A percentile compares a stretch with the other conserved stretches of the same genome.
Conservation (phyloP, 2,888 invertebrate species). For the Argyra leucocephala region DNA sequence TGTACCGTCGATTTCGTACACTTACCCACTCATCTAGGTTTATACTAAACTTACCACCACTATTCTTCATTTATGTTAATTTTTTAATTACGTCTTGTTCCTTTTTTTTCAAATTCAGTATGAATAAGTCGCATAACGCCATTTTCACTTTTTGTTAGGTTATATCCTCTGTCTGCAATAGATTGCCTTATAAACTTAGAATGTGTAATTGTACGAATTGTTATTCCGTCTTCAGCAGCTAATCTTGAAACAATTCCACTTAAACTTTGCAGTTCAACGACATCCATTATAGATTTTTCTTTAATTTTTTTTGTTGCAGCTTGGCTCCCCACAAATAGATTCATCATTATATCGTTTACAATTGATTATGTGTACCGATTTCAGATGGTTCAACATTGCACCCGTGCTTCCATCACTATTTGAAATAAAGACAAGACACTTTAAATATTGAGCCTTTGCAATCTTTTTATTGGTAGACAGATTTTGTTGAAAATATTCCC, state of each 20-base stretch:
- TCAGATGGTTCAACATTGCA: background rate
- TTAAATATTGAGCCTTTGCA: too few species aligned
- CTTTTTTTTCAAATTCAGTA: background rate
- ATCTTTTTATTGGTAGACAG: too few species aligned
- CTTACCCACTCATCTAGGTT: background rate
- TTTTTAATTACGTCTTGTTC: background rate
- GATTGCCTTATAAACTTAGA: background rate
- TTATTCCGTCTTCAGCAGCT: background rate
- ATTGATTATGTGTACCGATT: background rate
- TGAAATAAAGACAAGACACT: background rate
- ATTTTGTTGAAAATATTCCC: too few species aligned
- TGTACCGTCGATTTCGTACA: background rate
- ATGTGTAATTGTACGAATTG: constrained; percentile 10
- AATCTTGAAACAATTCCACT: background rate
- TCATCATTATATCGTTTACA: constrained; percentile 12
- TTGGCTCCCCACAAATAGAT: constrained; percentile 11
- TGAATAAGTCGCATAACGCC: background rate
- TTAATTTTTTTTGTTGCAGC: background rate
- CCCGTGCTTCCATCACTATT: constrained; percentile 3
- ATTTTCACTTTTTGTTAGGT: background rate
- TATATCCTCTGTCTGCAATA: constrained; percentile 3
- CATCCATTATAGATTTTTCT: background rate
- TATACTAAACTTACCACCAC: constrained; percentile 3
- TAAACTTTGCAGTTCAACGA: constrained; percentile 1
- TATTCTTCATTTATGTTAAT: background rate